These are phyloP conservation scores for Abscondita cerata DNA, from an alignment of 2,888 invertebrate genomes.

Conservation along the genomic window DNA sequence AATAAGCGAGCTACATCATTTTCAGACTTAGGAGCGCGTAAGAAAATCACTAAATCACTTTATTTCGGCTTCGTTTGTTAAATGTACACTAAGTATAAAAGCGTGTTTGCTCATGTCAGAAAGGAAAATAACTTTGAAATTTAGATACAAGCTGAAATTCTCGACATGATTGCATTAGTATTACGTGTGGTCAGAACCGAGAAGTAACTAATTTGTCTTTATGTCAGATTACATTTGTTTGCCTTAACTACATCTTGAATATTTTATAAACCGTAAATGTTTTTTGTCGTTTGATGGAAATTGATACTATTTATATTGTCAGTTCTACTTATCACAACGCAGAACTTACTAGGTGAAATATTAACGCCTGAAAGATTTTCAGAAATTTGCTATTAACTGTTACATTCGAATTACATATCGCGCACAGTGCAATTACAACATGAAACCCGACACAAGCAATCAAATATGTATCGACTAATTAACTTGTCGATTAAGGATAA, in stretches of 20 bases:
- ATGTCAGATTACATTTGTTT: constrained; percentile 1
- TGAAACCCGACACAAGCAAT: too few relatives aligned
- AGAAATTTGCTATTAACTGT: too few relatives aligned
- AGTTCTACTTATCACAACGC: not conserved
- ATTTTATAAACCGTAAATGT: too few relatives aligned
- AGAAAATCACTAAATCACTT: constrained; percentile 38
- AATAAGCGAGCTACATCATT: constrained; percentile 31
- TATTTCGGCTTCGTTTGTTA: constrained; percentile 33
- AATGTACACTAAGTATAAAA: constrained; percentile 33
- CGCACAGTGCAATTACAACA: too few relatives aligned
- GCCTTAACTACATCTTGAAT: not conserved
- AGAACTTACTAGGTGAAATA: too few relatives aligned
- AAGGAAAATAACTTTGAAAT: constrained; percentile 24
- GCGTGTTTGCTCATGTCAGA: constrained; percentile 32
- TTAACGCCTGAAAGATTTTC: too few relatives aligned
- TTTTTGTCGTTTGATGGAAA: too few relatives aligned
- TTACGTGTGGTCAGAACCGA: constrained; percentile 10
- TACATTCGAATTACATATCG: too few relatives aligned
- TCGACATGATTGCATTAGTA: constrained; percentile 14
- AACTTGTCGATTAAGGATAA: too few relatives aligned
- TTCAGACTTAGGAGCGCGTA: constrained; percentile 33
- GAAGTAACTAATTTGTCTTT: constrained; percentile 12
- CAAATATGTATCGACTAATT: too few relatives aligned
- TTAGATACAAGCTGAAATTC: constrained; percentile 16
- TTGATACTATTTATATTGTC: not conserved